Conservation (phyloP, 23 tunicate genomes). For the Ascidia mentula region DNA sequence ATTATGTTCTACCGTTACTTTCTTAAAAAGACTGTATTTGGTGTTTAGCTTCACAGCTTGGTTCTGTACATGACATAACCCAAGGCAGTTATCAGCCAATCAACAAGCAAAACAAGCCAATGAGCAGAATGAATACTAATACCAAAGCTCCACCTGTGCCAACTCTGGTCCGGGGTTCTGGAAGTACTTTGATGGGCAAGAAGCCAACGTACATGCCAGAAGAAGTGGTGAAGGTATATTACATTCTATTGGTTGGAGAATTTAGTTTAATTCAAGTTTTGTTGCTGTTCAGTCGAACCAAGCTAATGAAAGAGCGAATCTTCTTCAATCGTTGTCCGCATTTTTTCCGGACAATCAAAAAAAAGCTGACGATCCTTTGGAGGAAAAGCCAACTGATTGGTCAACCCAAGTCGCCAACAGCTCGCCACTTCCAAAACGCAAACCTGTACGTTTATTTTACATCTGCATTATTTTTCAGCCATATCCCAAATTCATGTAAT, state of each 20-base stretch:
- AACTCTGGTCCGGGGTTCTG: slow-evolving; percentile 68
- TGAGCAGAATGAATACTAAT: background rate
- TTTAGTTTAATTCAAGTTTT: background rate
- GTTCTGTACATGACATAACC: background rate
- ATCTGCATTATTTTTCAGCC: background rate
- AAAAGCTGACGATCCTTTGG: slow-evolving; percentile 32
- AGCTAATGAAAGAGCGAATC: slow-evolving; percentile 73
- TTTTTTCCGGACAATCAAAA: slow-evolving; percentile 60
- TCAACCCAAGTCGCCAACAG: slow-evolving; percentile 69
- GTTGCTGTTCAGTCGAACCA: slow-evolving; percentile 49
- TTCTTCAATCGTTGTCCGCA: slow-evolving; percentile 51
- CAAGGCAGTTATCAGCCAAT: background rate
- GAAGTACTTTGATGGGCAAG: slow-evolving; percentile 77
- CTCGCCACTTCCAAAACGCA: slow-evolving; percentile 62
- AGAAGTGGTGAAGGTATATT: slow-evolving; percentile 70
- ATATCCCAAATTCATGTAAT: too few relatives aligned
- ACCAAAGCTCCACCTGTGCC: slow-evolving; percentile 80
- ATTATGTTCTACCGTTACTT: too few relatives aligned
- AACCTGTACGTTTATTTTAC: slow-evolving; percentile 43
- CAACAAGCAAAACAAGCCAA: slow-evolving; percentile 12
- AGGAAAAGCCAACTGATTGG: slow-evolving; percentile 42
- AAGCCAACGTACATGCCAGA: slow-evolving; percentile 74
- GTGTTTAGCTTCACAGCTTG: background rate
- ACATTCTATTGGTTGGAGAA: background rate
- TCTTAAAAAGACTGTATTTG: background rate